These are phyloP conservation scores for Gonioctena quinquepunctata DNA, from an alignment of 1,140 invertebrate species.

Conservation along the genomic window DNA sequence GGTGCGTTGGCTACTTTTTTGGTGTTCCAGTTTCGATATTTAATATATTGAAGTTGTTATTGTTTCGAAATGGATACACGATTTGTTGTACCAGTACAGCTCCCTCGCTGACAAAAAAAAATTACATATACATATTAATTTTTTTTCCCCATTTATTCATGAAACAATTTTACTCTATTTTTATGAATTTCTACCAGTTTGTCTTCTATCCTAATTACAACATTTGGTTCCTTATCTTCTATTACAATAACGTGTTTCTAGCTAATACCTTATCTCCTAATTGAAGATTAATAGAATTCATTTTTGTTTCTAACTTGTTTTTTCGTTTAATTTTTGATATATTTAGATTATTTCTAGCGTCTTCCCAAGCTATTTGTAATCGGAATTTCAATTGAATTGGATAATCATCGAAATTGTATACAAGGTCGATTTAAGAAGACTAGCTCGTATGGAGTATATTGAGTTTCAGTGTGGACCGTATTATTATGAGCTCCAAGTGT, in stretches of 20 bases:
- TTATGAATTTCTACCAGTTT: conserved; percentile 22
- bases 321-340: conserved; percentile 23
- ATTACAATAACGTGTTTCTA: conserved; percentile 22
- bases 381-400: conserved; percentile 35
- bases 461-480: conserved; percentile 30
- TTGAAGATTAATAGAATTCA: conserved; percentile 17
- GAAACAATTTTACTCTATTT: conserved; percentile 8
- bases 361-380: conserved; percentile 27
- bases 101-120: not conserved
- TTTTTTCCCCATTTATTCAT: conserved; percentile 1
- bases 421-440: conserved; percentile 31
- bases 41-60: not conserved
- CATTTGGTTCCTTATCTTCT: conserved; percentile 29
- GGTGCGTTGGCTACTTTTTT: not conserved
- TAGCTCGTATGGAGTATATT: conserved; percentile 37
- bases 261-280: conserved; percentile 25
- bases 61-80: too few relatives aligned
- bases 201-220: conserved; percentile 28
- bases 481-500: conserved; percentile 35
- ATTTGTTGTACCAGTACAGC: not conserved
- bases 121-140: not conserved
- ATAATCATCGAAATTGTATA: conserved; percentile 36
- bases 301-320: conserved; percentile 19
- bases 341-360: conserved; percentile 31
- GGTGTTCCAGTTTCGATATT: not conserved